Conservation (phyloP, 2,113 vertebrate genomes). For the Tychaedon coryphoeus region DNA sequence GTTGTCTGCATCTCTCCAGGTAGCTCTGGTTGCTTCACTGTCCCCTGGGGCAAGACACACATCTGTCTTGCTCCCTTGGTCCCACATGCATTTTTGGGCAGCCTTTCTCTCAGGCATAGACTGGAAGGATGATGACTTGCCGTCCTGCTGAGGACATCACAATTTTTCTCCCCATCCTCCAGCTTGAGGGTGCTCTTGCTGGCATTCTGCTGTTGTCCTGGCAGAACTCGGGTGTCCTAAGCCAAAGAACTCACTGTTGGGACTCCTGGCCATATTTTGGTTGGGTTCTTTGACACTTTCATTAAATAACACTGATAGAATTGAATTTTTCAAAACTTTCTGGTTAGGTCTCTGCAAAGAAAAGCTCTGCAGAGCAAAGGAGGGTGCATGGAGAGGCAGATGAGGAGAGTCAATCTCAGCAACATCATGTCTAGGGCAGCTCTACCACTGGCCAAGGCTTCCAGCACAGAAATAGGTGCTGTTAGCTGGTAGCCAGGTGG, state of each 20-base stretch:
- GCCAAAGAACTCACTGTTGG: not conserved
- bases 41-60: not conserved
- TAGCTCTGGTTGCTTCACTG: not conserved
- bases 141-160: not conserved
- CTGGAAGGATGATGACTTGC: not conserved
- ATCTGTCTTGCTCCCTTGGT: not conserved
- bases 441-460: not conserved
- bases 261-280: not conserved
- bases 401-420: not conserved
- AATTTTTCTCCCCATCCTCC: not conserved
- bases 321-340: not conserved
- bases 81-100: not conserved
- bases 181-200: not conserved
- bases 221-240: not conserved
- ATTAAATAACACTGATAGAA: not conserved
- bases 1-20: not conserved
- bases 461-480: not conserved
- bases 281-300: not conserved
- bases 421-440: not conserved
- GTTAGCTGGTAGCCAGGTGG: not conserved
- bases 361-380: not conserved
- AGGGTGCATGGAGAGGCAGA: not conserved
- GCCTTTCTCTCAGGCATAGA: not conserved
- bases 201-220: not conserved
- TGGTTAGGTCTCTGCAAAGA: accelerated